Base-by-base conservation (phyloP, 2,113 vertebrate genomes). In the Oenanthe melanoleuca region DNA sequence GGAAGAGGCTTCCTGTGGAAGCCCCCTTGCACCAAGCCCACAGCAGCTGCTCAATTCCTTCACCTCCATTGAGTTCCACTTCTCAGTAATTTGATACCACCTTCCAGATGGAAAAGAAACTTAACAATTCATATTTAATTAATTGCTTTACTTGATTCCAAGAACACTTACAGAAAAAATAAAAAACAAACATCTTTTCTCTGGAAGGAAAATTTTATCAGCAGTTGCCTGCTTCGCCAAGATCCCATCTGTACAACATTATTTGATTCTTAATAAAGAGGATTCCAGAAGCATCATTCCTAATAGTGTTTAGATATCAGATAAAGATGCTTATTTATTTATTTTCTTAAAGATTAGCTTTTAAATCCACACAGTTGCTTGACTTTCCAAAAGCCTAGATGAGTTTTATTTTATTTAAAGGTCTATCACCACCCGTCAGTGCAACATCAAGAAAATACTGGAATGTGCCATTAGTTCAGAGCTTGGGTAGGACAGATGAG, bases 291-390 rank as follows among this genome's bases (percentile, higher is more conserved):
- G 28, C 49, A 55, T 21, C 11, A 4, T 53, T 88, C 52, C 52
- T 86, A 80, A 63, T 2, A 80, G 63, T 66, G 22, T 57, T 92
- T 49, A 84, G 52, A 60, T 63, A 24, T 56, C 49, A 83, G 53
- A 82, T 60, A 83, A 96, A 33, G 23, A 38, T n/a, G 47, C 56
- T 52, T 78, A 20, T 78, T 78, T 88, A 15, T 81, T 95, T 94
- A 81, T 82, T 86, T 90, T 86, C 82, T 83, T 95, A 33, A 83
- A 86, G 56, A 90, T 96, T 92, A 93, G 37, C 56, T 65, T 95
- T 87, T 92, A 91, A 89, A 93, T 86, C 47, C 38, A 93, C 24
- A 37, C 55, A 20, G 52, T 66, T 79, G 45, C 83, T 56, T 57
- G 21, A 64, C 42, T 73, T 81, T 66, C 45, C 37, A 86, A 40